These are phyloP conservation scores for Tautogolabrus adspersus DNA, from an alignment of 2,113 vertebrate genomes.

Conservation along the genomic window DNA sequence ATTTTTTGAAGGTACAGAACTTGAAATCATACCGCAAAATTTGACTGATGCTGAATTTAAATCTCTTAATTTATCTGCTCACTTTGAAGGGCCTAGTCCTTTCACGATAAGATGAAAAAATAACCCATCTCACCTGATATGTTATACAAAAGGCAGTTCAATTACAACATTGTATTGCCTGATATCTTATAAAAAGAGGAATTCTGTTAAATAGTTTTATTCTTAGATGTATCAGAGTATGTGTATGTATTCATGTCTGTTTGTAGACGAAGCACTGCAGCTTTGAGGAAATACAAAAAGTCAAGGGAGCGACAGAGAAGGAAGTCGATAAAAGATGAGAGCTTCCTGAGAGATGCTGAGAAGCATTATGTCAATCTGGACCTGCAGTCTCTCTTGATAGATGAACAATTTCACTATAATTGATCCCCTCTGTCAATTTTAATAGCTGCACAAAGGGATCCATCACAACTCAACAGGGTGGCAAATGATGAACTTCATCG, in stretches of 20 bases:
- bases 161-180: not conserved
- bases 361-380: constrained; percentile 1
- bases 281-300: constrained; percentile 8
- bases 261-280: not conserved
- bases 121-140: no score
- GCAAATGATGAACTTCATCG: not conserved
- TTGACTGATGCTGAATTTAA: no score
- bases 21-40: no score
- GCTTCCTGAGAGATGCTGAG: not conserved
- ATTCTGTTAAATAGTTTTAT: no score
- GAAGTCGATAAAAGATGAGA: not conserved
- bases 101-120: not conserved
- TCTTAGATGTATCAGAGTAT: not conserved
- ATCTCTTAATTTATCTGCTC: no score
- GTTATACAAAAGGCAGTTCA: not conserved
- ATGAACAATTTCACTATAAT: not conserved
- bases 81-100: no score
- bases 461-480: not conserved
- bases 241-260: not conserved
- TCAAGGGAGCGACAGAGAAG: not conserved
- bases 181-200: no score
- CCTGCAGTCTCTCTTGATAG: not conserved
- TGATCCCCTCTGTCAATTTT: not conserved
- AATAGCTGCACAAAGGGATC: not conserved
- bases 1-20: no score